These are phyloP conservation scores for Centrocercus urophasianus DNA, from an alignment of 2,113 vertebrate genomes.

Conservation along the genomic window DNA sequence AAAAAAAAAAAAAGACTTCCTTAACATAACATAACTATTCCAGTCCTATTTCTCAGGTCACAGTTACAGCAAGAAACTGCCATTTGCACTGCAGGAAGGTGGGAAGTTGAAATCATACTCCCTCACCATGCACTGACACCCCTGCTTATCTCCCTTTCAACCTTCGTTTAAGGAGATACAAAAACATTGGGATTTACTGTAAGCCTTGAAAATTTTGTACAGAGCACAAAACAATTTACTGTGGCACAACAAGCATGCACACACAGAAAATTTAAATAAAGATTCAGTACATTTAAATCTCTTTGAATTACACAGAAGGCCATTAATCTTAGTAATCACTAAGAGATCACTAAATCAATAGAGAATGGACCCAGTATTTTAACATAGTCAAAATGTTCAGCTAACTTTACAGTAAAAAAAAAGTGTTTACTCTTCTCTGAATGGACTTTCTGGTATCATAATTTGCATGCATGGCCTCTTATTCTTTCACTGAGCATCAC, in stretches of 20 bases:
- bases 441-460: not conserved
- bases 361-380: slow-evolving; percentile 25
- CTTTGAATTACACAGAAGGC: slow-evolving; percentile 16
- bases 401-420: not conserved
- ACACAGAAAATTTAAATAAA: slow-evolving; percentile 1
- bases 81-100: not conserved
- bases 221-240: not conserved
- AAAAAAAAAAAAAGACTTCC: not conserved
- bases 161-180: not conserved
- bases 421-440: not conserved
- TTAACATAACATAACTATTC: not conserved
- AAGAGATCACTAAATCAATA: no score
- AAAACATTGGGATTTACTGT: not conserved
- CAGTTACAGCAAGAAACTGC: not conserved
- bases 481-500: not conserved
- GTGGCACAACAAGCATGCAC: not conserved
- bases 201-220: not conserved
- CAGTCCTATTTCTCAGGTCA: not conserved
- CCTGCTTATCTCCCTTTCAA: not conserved
- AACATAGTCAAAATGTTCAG: not conserved
- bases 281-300: not conserved
- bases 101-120: not conserved
- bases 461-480: fast-evolving
- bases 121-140: not conserved
- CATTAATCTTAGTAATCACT: slow-evolving; percentile 50